Conservation (phyloP, 2,113 vertebrate genomes). For the Nesoenas mayeri region DNA sequence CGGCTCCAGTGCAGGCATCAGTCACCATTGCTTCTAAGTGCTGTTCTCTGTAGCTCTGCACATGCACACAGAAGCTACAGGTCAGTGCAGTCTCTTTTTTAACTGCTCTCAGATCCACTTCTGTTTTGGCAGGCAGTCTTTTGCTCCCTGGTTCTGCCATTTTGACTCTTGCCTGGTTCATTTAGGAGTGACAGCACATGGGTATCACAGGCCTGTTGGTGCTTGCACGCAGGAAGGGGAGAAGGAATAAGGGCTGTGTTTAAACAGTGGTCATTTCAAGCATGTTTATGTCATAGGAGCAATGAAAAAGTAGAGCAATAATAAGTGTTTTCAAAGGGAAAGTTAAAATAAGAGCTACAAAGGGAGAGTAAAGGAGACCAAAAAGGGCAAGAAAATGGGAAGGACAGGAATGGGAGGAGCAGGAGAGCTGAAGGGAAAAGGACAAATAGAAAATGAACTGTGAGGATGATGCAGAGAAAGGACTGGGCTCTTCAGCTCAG, state of each 20-base stretch:
- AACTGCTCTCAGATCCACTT: neutral
- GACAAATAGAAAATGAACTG: neutral
- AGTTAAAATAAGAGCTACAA: neutral
- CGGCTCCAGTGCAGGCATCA: neutral
- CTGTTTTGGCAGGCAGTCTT: neutral
- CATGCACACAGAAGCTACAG: neutral
- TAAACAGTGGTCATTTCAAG: neutral
- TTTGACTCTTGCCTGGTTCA: neutral
- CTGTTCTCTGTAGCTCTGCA: neutral
- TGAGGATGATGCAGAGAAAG: neutral
- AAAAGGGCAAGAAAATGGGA: neutral
- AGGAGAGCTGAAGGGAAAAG: slow-evolving; percentile 1
- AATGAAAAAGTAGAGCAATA: neutral
- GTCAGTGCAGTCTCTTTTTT: neutral
- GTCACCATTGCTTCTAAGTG: neutral
- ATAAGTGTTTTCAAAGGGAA: neutral
- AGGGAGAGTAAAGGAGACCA: neutral
- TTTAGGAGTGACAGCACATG: neutral
- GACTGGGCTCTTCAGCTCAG: neutral
- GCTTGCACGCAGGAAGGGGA: neutral
- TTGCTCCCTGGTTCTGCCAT: neutral
- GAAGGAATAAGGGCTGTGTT: neutral
- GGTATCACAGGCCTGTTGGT: neutral
- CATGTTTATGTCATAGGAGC: neutral
- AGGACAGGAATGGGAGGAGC: neutral